Evolutionary conservation across 2,888 invertebrate species (phyloP), one percentile per base, ranked within the genome.

Genomic region (Drosophila kanekoi): DNA sequence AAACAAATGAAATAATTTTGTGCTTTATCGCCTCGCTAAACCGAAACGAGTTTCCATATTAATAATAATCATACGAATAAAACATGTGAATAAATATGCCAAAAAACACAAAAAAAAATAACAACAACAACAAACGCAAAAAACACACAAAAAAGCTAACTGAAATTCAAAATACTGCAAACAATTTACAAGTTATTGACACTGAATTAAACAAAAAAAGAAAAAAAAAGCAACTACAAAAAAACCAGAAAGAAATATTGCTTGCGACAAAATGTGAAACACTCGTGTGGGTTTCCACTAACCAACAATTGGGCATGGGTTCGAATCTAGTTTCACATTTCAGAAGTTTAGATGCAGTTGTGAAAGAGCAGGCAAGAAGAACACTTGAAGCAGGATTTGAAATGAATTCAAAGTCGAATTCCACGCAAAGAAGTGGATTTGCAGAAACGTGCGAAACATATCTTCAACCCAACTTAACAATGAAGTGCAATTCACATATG

Each of bases 101-200:
- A 40, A 5, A n/a, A 33, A 20, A 37, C 1, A 1, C 18, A 33
- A 40, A 23, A 49, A n/a, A n/a, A n/a, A n/a, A n/a, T n/a, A n/a
- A 28, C 8, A 56, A 44, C 5, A 33, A 33, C 4, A 60, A 38
- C n/a, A 32, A 9, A 18, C 2, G 18, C 49, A 38, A 47, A 4
- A 11, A 32, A 14, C 5, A 32, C n/a, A 38, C 14, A 48, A 51
- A 47, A 58, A 74, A 23, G 57, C n/a, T 70, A 83, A 77, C 54
- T 72, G 53, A 82, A 74, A 62, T 62, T 13, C 53, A 33, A 51
- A 66, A 65, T 41, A 51, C 40, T 9, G 40, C 51, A 61, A 64
- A 62, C 72, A 68, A 78, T 84, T 84, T 76, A 74, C 68, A 86
- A 88, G 84, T 84, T 84, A 84, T 86, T 84, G 89, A 88, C 84